Conservation (phyloP, 53 echinoderm and acorn worm species). For the Patiria pectinifera region DNA sequence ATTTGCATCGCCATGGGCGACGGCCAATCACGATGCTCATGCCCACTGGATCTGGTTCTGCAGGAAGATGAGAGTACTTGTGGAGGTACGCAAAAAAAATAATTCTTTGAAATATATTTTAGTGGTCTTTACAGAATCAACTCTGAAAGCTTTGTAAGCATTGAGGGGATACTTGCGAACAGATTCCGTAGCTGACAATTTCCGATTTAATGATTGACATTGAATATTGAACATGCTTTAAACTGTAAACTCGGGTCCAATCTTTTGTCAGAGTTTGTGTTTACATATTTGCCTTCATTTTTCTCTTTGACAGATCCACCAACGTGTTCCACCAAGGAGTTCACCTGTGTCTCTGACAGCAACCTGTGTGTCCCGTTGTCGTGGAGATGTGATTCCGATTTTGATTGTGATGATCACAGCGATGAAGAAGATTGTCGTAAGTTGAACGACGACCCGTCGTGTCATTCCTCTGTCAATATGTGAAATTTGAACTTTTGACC, state of each 20-base stretch:
- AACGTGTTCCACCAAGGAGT: slow-evolving; percentile 86
- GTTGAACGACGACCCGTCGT: slow-evolving; percentile 23
- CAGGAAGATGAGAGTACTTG: slow-evolving; percentile 80
- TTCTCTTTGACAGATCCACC: slow-evolving; percentile 72
- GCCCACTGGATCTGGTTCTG: slow-evolving; percentile 78
- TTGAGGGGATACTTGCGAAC: no score
- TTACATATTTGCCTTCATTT: background rate
- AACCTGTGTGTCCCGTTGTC: slow-evolving; percentile 79
- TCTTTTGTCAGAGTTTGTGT: background rate
- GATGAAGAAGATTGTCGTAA: slow-evolving; percentile 90
- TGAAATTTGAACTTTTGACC: background rate
- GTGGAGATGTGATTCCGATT: slow-evolving; percentile 77
- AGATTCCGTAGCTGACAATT: background rate
- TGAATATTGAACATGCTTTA: background rate
- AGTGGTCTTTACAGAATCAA: no score
- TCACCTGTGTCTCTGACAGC: slow-evolving; percentile 79
- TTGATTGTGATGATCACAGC: slow-evolving; percentile 84
- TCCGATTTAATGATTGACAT: background rate
- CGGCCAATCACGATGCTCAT: slow-evolving; percentile 80
- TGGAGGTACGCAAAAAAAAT: slow-evolving; percentile 59
- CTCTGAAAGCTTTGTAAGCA: no score
- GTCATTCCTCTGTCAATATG: background rate
- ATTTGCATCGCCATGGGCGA: slow-evolving; percentile 82
- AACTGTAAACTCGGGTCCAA: no score
- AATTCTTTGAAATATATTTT: no score